phyloP scores from a whole-genome alignment of 2,113 vertebrate genomes.

The Leiothrix lutea region DNA sequence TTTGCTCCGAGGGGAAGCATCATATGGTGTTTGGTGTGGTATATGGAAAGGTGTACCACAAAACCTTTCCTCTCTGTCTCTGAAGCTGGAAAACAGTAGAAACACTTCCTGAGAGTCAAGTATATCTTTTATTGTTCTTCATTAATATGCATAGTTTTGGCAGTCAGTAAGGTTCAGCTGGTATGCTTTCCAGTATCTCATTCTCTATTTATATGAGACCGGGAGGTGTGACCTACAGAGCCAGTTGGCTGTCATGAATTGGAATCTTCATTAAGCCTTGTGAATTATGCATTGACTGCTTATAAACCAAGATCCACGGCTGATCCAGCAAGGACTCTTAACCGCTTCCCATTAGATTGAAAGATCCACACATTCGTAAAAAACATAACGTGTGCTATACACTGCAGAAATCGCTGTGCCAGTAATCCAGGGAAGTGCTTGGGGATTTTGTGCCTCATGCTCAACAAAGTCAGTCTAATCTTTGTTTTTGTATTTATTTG shows the following conservation, averaged over 20 bases:
- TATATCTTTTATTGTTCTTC: constrained; percentile 75
- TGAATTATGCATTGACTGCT: constrained; percentile 81
- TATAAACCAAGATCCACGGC: constrained; percentile 76
- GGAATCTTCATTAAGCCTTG: constrained; percentile 83
- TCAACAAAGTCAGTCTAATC: constrained; percentile 40
- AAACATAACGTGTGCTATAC: constrained; percentile 13
- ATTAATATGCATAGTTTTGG: constrained; percentile 82
- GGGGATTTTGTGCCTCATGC: constrained; percentile 45
- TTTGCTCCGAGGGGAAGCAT: not conserved
- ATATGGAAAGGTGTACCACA: constrained; percentile 48
- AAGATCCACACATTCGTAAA: constrained; percentile 67
- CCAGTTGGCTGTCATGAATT: constrained; percentile 82
- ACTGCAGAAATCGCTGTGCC: constrained; percentile 9
- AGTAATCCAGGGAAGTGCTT: constrained; percentile 36
- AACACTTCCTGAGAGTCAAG: constrained; percentile 75
- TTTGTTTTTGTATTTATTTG: constrained; percentile 40
- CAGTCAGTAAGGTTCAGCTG: constrained; percentile 78
- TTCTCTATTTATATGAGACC: constrained; percentile 82
- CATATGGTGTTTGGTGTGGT: not conserved
- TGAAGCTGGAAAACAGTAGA: constrained; percentile 69
- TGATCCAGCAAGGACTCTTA: constrained; percentile 74
- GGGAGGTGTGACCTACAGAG: constrained; percentile 80
- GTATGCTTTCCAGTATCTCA: constrained; percentile 79
- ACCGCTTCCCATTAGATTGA: constrained; percentile 71
- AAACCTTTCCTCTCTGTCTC: constrained; percentile 61